Evolutionary conservation across 2,888 invertebrate species (phyloP).

Genomic region (Stenurella melanura): DNA sequence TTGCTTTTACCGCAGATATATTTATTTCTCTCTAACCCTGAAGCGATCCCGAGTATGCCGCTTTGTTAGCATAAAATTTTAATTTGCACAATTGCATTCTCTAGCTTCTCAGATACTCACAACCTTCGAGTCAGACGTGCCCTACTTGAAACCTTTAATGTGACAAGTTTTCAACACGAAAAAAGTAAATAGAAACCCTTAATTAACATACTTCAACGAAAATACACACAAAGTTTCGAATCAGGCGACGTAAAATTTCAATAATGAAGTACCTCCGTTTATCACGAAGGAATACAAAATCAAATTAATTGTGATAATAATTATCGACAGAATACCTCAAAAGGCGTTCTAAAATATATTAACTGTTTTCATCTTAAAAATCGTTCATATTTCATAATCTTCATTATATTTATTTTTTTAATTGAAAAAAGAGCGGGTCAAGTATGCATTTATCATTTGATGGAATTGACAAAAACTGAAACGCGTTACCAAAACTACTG

Average conservation of each 20-base stretch:
- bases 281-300: too few species aligned
- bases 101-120: background rate
- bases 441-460: too few species aligned
- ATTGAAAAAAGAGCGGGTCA: too few species aligned
- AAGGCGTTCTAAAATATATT: too few species aligned
- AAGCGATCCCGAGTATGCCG: background rate
- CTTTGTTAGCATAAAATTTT: constrained; percentile 21
- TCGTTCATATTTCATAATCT: too few species aligned
- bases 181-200: constrained; percentile 25
- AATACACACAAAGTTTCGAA: background rate
- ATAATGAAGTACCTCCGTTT: background rate
- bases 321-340: too few species aligned
- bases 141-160: constrained; percentile 22
- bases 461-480: too few species aligned
- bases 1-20: constrained; percentile 13
- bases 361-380: too few species aligned
- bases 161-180: constrained; percentile 20
- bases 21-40: background rate
- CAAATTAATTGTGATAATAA: too few species aligned
- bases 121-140: background rate
- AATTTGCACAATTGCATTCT: constrained; percentile 17
- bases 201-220: background rate
- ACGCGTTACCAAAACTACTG: too few species aligned
- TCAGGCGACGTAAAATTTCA: background rate
- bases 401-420: too few species aligned